Evolutionary conservation across 2,888 invertebrate genomes (phyloP).

Genomic region (Pristionchus fissidentatus): DNA sequence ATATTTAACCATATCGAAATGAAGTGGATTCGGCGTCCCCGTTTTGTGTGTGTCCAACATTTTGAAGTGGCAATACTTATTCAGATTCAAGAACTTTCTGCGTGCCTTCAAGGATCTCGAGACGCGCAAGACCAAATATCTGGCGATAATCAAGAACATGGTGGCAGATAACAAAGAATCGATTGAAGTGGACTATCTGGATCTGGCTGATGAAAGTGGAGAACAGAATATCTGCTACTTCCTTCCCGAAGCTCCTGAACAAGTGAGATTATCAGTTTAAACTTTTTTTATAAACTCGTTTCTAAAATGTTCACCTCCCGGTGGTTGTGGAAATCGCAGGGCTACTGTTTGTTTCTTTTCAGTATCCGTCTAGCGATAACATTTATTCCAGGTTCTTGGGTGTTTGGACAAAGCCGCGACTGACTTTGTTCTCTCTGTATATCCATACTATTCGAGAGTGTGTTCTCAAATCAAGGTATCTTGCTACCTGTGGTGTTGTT

Average conservation of each 20-base stretch:
- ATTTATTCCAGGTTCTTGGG: slow-evolving; percentile 61
- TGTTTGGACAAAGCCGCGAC: slow-evolving; percentile 78
- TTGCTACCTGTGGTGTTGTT: not conserved
- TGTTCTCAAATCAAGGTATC: slow-evolving; percentile 84
- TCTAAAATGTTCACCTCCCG: not conserved
- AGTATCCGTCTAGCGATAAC: not conserved
- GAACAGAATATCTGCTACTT: slow-evolving; percentile 96
- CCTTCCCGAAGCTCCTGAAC: slow-evolving; percentile 92
- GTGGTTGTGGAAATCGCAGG: not conserved
- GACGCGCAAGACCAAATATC: slow-evolving; percentile 66
- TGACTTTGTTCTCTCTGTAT: slow-evolving; percentile 89
- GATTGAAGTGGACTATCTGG: slow-evolving; percentile 92
- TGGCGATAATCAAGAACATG: slow-evolving; percentile 70
- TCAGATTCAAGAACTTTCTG: slow-evolving; percentile 68
- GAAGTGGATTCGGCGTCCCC: too few species aligned
- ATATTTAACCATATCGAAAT: too few species aligned
- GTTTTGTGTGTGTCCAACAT: not conserved
- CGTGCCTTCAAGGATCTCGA: slow-evolving; percentile 64
- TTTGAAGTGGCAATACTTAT: not conserved
- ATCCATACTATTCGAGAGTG: slow-evolving; percentile 94
- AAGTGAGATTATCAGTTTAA: slow-evolving; percentile 49
- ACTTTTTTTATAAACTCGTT: not conserved
- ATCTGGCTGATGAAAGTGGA: slow-evolving; percentile 85
- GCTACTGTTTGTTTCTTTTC: too few species aligned
- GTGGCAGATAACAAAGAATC: slow-evolving; percentile 82